Percentiles rank a stretch among this genome's conserved stretches.
Conservation (phyloP, 2,888 invertebrate species). For the Sesia bembeciformis region DNA sequence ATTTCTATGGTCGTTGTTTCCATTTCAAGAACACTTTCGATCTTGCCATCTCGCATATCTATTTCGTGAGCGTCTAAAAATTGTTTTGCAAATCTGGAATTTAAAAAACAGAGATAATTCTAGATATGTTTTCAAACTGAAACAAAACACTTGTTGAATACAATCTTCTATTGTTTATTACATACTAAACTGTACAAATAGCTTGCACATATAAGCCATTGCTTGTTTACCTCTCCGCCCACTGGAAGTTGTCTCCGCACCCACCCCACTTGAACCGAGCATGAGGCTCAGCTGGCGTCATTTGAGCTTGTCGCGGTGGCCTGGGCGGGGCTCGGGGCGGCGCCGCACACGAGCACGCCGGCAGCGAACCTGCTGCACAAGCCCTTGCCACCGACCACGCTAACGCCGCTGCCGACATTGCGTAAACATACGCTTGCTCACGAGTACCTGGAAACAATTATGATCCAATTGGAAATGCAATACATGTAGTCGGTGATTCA, state of each 20-base stretch:
- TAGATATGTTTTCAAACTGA: background rate
- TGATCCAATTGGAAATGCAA: background rate
- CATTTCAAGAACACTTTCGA: slow-evolving; percentile 44
- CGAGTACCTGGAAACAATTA: slow-evolving; percentile 77
- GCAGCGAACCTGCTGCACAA: slow-evolving; percentile 82
- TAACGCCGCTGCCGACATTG: slow-evolving; percentile 85
- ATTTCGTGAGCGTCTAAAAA: slow-evolving; percentile 80
- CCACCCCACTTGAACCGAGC: slow-evolving; percentile 90
- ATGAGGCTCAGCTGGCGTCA: slow-evolving; percentile 80
- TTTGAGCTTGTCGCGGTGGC: slow-evolving; percentile 72
- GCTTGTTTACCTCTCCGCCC: slow-evolving; percentile 75
- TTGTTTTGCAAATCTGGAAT: slow-evolving; percentile 77
- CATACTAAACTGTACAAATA: background rate
- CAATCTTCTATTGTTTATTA: background rate
- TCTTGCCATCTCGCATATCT: slow-evolving; percentile 56
- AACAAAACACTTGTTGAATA: background rate
- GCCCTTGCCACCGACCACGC: slow-evolving; percentile 85
- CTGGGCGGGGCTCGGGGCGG: slow-evolving; percentile 78
- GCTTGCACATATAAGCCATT: background rate
- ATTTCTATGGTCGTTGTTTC: slow-evolving; percentile 46
- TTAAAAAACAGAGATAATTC: background rate
- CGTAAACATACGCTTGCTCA: slow-evolving; percentile 90
- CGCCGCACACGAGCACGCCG: slow-evolving; percentile 85
- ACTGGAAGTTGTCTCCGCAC: slow-evolving; percentile 86
- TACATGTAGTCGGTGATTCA: too few relatives aligned